Evolutionary conservation across 1,140 invertebrate species (phyloP), one percentile per base, ranked within the genome.

Genomic region (Lepidurus arcticus): DNA sequence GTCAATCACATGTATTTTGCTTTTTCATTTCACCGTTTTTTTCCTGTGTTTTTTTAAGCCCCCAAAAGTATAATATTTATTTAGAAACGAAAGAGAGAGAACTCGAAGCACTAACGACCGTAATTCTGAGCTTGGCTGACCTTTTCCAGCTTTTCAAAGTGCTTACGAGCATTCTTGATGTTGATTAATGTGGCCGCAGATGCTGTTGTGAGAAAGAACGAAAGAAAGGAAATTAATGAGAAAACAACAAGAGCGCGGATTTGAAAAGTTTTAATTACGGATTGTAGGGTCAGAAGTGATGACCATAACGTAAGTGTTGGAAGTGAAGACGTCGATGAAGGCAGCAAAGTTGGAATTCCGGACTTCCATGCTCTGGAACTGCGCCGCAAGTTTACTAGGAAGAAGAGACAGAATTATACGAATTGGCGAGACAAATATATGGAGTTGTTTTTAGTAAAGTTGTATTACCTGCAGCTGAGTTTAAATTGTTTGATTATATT

Each of bases 401-500:
- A 89, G 16, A 87, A 90, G 43, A 84, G 80, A 81, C 79, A 77
- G 81, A 79, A 21, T 6, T 16, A 44, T 73, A 16, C 78, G 21
- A 65, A 7, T 65, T 65, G 53, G 21, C 73, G 13, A 74, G n/a
- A 80, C 8, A 75, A 9, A 1, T 42, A 2, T 44, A 7, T 6
- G 34, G 42, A 4, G 34, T 34, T n/a, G 6, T 75, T 21, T 16
- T 75, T 75, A 7, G 10, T 44, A 73, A 10, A 10, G 16, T 42
- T n/a, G 74, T 81, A 78, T 84, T 83, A 91, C 90, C 90, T 93
- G 87, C 94, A 95, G 82, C 92, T 94, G 3, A 99, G 87, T 86
- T 99, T 99, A 85, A 99, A 99, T 85, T 99, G 98, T 85, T 99
- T 99, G 76, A 99, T 98, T 78, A 99, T 99, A 85, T 99, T 99